A percentile compares a stretch with the other conserved stretches of the same genome.
Evolutionary conservation across 2,113 vertebrate genomes (phyloP).

Genomic region (Polypterus bichir): DNA sequence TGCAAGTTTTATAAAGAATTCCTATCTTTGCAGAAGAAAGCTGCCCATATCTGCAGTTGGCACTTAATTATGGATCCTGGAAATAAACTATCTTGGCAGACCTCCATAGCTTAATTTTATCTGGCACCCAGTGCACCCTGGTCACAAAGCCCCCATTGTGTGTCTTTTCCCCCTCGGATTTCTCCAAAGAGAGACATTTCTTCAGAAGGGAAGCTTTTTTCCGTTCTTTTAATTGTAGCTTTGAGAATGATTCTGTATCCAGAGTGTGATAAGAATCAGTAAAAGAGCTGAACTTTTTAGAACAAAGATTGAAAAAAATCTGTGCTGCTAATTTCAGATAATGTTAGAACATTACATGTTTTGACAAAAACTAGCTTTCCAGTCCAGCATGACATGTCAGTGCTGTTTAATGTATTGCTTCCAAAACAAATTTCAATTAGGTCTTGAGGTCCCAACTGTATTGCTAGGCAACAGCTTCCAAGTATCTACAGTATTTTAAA

Average conservation of each 20-base stretch:
- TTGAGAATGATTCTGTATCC: not conserved
- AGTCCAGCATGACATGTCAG: too few species aligned
- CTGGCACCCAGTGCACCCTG: conserved; percentile 50
- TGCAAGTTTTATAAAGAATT: conserved; percentile 32
- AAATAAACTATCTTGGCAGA: conserved; percentile 52
- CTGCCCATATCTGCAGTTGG: conserved; percentile 36
- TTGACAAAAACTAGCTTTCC: not conserved
- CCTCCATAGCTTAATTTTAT: conserved; percentile 63
- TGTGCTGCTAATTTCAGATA: not conserved
- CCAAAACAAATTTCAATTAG: too few species aligned
- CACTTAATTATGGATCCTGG: conserved; percentile 39
- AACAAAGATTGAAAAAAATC: conserved; percentile 1
- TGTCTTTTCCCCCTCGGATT: conserved; percentile 40
- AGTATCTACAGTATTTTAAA: too few species aligned
- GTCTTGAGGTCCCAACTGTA: too few species aligned
- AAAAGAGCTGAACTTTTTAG: conserved; percentile 20
- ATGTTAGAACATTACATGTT: not conserved
- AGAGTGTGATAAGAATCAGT: conserved; percentile 3
- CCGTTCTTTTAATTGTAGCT: not conserved
- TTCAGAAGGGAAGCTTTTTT: conserved; percentile 2
- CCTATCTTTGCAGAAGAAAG: conserved; percentile 29
- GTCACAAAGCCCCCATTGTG: conserved; percentile 81
- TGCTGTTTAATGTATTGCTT: too few species aligned
- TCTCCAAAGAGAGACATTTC: conserved; percentile 46
- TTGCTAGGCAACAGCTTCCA: too few species aligned